phyloP scores from a whole-genome alignment of 2,888 invertebrate genomes.

The Drosophila eohydei region DNA sequence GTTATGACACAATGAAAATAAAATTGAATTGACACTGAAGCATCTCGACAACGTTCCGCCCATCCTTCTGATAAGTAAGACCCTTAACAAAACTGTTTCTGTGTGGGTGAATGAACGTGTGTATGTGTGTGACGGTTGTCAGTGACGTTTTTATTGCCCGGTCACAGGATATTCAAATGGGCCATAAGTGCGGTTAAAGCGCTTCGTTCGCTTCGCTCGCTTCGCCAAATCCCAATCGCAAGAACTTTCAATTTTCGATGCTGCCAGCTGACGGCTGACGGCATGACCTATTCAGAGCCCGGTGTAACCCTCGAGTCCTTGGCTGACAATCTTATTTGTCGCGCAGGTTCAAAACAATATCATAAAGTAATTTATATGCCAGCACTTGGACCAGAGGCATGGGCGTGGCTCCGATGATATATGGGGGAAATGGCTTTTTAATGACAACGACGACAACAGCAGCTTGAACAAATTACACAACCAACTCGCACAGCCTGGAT shows the following conservation, averaged over 20 bases:
- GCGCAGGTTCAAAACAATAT: constrained; percentile 81
- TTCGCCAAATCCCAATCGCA: constrained; percentile 73
- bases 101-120: neutral
- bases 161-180: constrained; percentile 81
- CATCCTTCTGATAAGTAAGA: constrained; percentile 55
- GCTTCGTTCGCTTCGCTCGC: constrained; percentile 78
- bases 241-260: constrained; percentile 79
- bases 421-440: constrained; percentile 84
- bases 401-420: constrained; percentile 73
- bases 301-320: constrained; percentile 29
- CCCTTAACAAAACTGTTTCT: constrained; percentile 37
- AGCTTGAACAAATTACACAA: constrained; percentile 82
- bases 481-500: constrained; percentile 23
- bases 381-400: constrained; percentile 45
- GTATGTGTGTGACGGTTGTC: constrained; percentile 73
- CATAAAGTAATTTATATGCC: constrained; percentile 82
- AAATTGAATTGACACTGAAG: constrained; percentile 85
- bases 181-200: constrained; percentile 80
- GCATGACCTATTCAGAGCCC: constrained; percentile 61
- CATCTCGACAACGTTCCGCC: constrained; percentile 42
- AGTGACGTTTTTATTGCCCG: constrained; percentile 83
- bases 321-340: constrained; percentile 77
- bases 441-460: constrained; percentile 84
- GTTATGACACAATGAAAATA: constrained; percentile 85
- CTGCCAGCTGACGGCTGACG: constrained; percentile 80